These are phyloP conservation scores for Mandrillus leucophaeus DNA, from an alignment of 2,113 vertebrate genomes.

Conservation along the genomic window DNA sequence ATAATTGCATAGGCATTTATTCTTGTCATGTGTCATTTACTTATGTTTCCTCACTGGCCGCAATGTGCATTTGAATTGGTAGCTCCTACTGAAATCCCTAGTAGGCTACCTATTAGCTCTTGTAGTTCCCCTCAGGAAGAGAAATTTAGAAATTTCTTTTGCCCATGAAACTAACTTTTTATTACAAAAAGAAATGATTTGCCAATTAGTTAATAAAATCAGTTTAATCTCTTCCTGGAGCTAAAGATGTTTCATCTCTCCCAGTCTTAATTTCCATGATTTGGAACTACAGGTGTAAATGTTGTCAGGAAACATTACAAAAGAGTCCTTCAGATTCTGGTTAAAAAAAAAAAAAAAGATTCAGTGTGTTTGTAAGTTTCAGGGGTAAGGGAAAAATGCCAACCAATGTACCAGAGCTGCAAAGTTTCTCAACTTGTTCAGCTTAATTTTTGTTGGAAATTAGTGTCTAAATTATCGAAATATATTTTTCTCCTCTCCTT, in stretches of 20 bases:
- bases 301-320: background rate
- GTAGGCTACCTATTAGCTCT: background rate
- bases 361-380: background rate
- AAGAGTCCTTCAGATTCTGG: background rate
- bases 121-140: background rate
- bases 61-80: background rate
- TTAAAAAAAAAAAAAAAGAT: background rate
- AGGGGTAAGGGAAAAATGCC: background rate
- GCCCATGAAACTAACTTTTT: background rate
- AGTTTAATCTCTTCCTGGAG: background rate
- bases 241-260: background rate
- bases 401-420: background rate
- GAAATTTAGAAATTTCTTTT: background rate
- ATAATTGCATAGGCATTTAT: background rate
- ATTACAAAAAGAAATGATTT: background rate
- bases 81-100: background rate
- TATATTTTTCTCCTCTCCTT: background rate
- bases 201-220: background rate
- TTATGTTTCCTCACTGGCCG: background rate
- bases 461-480: background rate
- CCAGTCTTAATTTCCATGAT: background rate
- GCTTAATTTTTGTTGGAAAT: background rate
- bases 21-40: background rate
- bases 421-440: background rate
- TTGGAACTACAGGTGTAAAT: background rate